Percentiles rank a stretch among this genome's conserved stretches.
These are phyloP conservation scores for Pollicipes pollicipes DNA, from an alignment of 1,140 invertebrate species.

Conservation along the genomic window DNA sequence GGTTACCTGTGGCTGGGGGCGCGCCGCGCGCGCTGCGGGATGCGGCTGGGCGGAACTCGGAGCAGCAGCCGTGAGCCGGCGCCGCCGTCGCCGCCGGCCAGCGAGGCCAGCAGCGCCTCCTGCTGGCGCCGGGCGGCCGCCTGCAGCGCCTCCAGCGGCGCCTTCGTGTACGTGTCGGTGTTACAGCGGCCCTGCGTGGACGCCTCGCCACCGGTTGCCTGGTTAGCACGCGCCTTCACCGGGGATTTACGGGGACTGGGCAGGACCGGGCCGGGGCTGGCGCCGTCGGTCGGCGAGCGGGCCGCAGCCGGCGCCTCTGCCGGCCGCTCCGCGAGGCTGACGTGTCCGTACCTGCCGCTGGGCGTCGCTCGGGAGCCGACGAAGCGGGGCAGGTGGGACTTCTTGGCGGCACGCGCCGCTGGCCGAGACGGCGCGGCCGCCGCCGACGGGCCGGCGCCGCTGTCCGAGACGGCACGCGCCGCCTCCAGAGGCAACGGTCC, in stretches of 20 bases:
- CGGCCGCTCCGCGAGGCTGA: no score
- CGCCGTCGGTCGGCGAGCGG: no score
- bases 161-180: background rate
- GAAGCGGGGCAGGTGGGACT: background rate
- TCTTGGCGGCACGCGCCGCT: background rate
- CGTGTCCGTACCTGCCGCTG: no score
- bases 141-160: background rate
- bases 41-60: background rate
- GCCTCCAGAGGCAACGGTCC: background rate
- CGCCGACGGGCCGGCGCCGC: no score
- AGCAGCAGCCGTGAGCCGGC: background rate
- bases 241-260: background rate
- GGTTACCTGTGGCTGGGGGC: background rate
- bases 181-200: background rate
- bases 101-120: background rate
- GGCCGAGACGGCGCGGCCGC: no score
- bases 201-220: background rate
- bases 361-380: background rate
- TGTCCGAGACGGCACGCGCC: no score
- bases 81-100: background rate
- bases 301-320: no score
- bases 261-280: no score
- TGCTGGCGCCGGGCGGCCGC: background rate
- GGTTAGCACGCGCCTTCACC: background rate
- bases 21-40: background rate